A percentile compares a stretch with the other conserved stretches of the same genome.
Evolutionary conservation across 2,113 vertebrate species (phyloP).

Genomic region (Lasiurus borealis): DNA sequence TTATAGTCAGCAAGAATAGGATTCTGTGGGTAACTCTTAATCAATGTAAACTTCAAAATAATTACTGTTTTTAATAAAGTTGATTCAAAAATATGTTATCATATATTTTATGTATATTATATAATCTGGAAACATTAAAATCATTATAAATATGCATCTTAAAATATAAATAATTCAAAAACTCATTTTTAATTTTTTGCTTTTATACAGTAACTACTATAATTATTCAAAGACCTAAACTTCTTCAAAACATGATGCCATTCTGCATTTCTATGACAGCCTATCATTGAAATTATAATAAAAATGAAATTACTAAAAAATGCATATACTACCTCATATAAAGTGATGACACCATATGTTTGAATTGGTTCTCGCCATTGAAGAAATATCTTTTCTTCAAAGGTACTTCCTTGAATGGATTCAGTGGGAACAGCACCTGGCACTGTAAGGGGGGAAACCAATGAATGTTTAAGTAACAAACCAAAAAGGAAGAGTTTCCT

Average conservation of each 20-base stretch:
- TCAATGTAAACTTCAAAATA: conserved; percentile 34
- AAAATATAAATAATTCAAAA: not conserved
- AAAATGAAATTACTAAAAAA: conserved; percentile 47
- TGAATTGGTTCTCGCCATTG: conserved; percentile 96
- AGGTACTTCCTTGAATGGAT: conserved; percentile 97
- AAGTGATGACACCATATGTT: conserved; percentile 97
- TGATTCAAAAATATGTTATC: not conserved
- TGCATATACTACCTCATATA: conserved; percentile 92
- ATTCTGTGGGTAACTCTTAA: not conserved
- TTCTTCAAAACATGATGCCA: conserved; percentile 1
- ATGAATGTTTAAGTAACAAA: not conserved
- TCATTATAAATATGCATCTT: not conserved
- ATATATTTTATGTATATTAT: not conserved
- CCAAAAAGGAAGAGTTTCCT: not conserved
- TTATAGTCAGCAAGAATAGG: conserved; percentile 4
- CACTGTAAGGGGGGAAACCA: conserved; percentile 84
- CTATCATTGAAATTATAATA: not conserved
- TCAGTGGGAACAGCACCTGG: conserved; percentile 95
- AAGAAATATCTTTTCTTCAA: conserved; percentile 98
- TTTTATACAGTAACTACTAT: not conserved
- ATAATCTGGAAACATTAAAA: not conserved
- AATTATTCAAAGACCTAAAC: not conserved
- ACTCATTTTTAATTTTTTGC: not conserved
- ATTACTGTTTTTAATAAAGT: conserved; percentile 2
- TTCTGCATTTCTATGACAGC: not conserved